Evolutionary conservation across 2,113 vertebrate species (phyloP), one percentile per base, ranked within the genome.

Genomic region (Struthidea cinerea): DNA sequence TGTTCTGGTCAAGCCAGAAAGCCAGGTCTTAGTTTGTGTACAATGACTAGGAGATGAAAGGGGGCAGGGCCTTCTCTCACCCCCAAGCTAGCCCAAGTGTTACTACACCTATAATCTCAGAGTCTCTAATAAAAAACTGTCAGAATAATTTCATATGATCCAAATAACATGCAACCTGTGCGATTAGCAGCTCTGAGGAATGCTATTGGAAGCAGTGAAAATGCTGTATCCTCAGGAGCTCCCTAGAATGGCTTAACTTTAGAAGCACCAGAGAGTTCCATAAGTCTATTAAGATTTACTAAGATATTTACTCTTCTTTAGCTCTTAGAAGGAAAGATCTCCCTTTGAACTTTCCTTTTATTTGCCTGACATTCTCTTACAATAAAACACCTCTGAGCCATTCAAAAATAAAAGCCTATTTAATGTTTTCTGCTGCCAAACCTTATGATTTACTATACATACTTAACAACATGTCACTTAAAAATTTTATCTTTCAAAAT

Each of bases 281-380:
- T 57, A 86, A 85, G 77, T 96, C 92, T 95, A 92, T 95, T 97
- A 97, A 97, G 93, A 96, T 93, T 97, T 95, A 93, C 95, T 81
- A 96, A 96, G 93, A 76, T 95, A 97, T 97, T 98, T 97, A 96
- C 90, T 89, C 84, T 92, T 94, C 94, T 73, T 96, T 87, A 63
- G 93, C 79, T 96, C 89, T 94, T 97, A 89, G 97, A 97, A 96
- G 90, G 87, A 92, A 97, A 96, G 39, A 71, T 84, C 94, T 96
- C 73, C 71, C 94, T 96, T 92, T 94, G 97, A 97, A 92, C 96
- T 97, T 98, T 97, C 82, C 47, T 88, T 98, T 85, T 97, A 94
- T 98, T 97, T 98, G 90, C 90, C 90, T 97, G 97, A 96, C 92
- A 98, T 97, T 97, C 94, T 97, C 80, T 96, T 92, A 96, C 53